Percentiles rank a stretch among this genome's conserved stretches.
phyloP scores from a whole-genome alignment of 2,797 vertebrate genomes.

The Gymnothorax javanicus region DNA sequence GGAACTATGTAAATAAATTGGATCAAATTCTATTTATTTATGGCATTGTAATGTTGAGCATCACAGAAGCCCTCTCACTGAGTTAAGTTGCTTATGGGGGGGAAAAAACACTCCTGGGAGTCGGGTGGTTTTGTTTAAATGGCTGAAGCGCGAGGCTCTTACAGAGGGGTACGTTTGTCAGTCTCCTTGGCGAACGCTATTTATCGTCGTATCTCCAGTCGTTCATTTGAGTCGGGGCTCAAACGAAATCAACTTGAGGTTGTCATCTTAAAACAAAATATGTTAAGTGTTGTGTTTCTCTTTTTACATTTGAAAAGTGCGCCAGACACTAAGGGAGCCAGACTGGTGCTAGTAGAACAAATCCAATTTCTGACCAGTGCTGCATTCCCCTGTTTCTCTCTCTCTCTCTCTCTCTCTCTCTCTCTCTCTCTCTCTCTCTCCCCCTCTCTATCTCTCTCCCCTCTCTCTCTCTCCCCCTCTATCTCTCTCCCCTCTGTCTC shows the following conservation, averaged over 20 bases:
- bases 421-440: constrained; percentile 17
- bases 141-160: constrained; percentile 87
- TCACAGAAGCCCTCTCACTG: constrained; percentile 90
- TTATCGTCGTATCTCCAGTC: constrained; percentile 82
- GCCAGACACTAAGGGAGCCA: constrained; percentile 86
- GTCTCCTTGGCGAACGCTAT: constrained; percentile 85
- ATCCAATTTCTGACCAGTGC: constrained; percentile 86
- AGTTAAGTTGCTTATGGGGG: constrained; percentile 84
- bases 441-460: constrained; percentile 23
- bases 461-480: constrained; percentile 31
- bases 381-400: constrained; percentile 59
- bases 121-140: constrained; percentile 85
- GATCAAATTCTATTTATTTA: constrained; percentile 54
- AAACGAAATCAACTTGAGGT: constrained; percentile 89
- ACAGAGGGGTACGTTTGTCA: constrained; percentile 91
- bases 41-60: constrained; percentile 83
- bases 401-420: constrained; percentile 6
- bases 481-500: constrained; percentile 48
- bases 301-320: constrained; percentile 87
- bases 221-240: constrained; percentile 81
- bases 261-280: constrained; percentile 96
- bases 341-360: constrained; percentile 87
- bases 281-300: constrained; percentile 94
- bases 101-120: constrained; percentile 83
- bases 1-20: constrained; percentile 57